Evolutionary conservation across 1,140 invertebrate genomes (phyloP).

Genomic region (Drosophila sp.): DNA sequence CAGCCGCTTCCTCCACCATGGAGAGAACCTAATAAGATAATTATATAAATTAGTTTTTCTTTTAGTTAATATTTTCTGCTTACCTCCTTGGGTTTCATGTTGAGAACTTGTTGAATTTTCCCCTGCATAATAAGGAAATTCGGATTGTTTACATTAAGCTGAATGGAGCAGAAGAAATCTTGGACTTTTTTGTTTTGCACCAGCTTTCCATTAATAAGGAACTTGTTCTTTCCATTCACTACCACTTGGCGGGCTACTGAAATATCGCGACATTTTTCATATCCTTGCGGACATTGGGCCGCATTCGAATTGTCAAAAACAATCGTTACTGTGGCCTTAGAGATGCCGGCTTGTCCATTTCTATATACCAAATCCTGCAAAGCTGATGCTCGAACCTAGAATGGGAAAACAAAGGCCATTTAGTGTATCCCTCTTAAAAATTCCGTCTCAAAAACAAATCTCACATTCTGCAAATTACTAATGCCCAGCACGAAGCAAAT

Average conservation of each 20-base stretch:
- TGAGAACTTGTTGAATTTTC: constrained; percentile 98
- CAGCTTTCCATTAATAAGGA: constrained; percentile 96
- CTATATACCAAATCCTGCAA: constrained; percentile 98
- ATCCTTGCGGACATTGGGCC: constrained; percentile 93
- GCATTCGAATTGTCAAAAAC: constrained; percentile 97
- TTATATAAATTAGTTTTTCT: background rate
- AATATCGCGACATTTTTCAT: constrained; percentile 96
- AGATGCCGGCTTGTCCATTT: constrained; percentile 97
- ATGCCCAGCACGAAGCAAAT: constrained; percentile 99
- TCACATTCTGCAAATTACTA: constrained; percentile 95
- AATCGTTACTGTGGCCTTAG: constrained; percentile 97
- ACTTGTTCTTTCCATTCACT: constrained; percentile 94
- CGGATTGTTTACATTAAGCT: constrained; percentile 99
- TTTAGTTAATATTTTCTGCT: constrained; percentile 7
- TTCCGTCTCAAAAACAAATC: constrained; percentile 14
- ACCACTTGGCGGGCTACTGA: constrained; percentile 94
- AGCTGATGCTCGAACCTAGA: constrained; percentile 93
- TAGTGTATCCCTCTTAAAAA: background rate
- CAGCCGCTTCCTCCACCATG: constrained; percentile 99
- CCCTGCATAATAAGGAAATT: constrained; percentile 99
- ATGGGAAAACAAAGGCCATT: background rate
- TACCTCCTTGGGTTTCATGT: constrained; percentile 99
- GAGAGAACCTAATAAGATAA: constrained; percentile 89
- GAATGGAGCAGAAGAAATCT: constrained; percentile 98
- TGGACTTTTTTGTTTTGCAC: constrained; percentile 95